Evolutionary conservation across 2,113 vertebrate genomes (phyloP).

Genomic region (Scytalopus superciliaris): DNA sequence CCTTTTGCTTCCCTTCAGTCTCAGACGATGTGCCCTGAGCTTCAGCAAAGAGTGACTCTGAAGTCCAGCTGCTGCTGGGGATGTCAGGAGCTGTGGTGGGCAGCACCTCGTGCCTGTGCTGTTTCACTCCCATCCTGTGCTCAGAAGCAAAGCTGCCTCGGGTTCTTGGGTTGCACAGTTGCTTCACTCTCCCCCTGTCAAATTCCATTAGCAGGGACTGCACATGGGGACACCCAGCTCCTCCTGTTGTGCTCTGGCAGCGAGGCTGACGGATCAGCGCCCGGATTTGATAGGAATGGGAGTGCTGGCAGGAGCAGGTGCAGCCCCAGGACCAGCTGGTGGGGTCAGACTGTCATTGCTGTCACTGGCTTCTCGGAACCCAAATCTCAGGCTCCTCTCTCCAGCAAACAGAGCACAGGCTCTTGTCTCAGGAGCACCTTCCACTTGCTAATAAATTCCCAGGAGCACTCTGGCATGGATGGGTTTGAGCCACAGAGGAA

Average conservation of each 20-base stretch:
- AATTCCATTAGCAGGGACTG: not conserved
- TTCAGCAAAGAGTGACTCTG: not conserved
- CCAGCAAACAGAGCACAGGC: not conserved
- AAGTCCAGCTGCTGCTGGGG: not conserved
- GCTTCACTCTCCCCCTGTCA: not conserved
- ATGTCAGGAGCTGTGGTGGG: not conserved
- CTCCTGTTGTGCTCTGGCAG: not conserved
- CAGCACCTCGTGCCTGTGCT: fast-evolving
- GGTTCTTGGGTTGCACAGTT: not conserved
- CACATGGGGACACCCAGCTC: fast-evolving
- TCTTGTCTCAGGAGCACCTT: not conserved
- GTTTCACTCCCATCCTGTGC: not conserved
- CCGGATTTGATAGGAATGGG: fast-evolving
- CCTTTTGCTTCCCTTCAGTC: not conserved
- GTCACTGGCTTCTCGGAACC: not conserved
- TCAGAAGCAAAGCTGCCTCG: not conserved
- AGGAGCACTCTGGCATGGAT: fast-evolving
- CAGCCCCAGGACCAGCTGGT: not conserved
- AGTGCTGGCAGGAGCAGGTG: not conserved
- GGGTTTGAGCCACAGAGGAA: not conserved
- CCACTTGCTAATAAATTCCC: not conserved
- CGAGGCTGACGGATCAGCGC: fast-evolving
- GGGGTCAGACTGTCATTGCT: fast-evolving
- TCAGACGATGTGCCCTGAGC: not conserved
- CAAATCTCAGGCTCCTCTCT: not conserved